Base-by-base conservation (phyloP, 2,113 vertebrate genomes). In the Eira barbara region DNA sequence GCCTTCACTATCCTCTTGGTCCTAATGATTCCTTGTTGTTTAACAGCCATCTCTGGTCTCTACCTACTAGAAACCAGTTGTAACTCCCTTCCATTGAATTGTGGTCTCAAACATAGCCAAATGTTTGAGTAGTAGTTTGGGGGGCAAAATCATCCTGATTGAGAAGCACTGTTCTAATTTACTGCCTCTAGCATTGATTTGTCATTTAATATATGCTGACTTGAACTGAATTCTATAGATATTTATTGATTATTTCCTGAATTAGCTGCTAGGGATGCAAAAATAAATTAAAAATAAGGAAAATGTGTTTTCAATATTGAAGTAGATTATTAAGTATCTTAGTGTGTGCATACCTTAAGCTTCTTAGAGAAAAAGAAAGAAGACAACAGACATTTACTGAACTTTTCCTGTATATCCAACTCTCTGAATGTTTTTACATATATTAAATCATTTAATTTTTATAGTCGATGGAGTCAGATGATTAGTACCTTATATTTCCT, bases 351-450 rank as follows among this genome's bases (percentile, higher is more conserved):
- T 84, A 79, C 13, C 14, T 83, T 91, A 74, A 82, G 8, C 7
- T 80, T 97, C 34, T 79, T 45, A 92, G 52, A 92, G 71, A 31
- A 91, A 85, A 93, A 65, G 55, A 89, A 76, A 80, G 17, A 95
- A 94, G 39, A 52, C 29, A 92, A 36, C 4, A 81, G 10, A 59
- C 0, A 36, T 78, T 81, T 91, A 12, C 7, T 42, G 10, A 45
- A 11, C 13, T 85, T 71, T 95, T 76, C 47, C 20, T 86, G 8
- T 47, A 29, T 10, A 47, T 71, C 49, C 23, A 29, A 7, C 17
- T 92, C 42, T 80, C 6, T 49, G 57, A 76, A 15, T 88, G 55
- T 4, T 86, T 95, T 86, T 45, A 63, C 13, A 71, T 36, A 0
- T 49, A 74, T 57, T 71, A 49, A 61, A 1, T 73, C 27, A n/a